Conservation (phyloP, 2,113 vertebrate genomes). For the Brienomyrus brachyistius region DNA sequence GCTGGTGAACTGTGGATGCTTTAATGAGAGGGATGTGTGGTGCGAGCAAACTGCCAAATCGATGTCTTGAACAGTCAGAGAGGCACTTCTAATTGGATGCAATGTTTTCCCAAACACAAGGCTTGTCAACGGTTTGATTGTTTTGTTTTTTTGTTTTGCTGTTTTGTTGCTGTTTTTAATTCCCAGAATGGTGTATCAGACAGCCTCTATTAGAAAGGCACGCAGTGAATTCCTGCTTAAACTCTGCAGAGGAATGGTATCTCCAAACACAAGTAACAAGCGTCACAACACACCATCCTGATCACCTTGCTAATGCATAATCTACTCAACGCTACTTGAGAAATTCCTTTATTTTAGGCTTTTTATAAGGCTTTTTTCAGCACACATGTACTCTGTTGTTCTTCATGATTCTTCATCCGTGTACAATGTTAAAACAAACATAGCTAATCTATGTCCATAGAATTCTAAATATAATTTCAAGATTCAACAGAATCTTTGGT, state of each 20-base stretch:
- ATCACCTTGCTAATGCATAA: background rate
- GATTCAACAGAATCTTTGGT: background rate
- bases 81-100: constrained; percentile 80
- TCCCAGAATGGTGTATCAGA: constrained; percentile 59
- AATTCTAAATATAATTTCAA: background rate
- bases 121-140: constrained; percentile 54
- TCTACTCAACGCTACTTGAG: background rate
- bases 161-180: constrained; percentile 29
- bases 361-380: background rate
- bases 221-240: constrained; percentile 55
- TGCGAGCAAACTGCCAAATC: constrained; percentile 73
- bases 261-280: background rate
- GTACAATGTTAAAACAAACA: background rate
- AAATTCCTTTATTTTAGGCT: background rate
- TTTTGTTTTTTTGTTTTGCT: constrained; percentile 50
- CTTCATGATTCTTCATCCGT: background rate
- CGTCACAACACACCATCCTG: background rate
- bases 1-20: constrained; percentile 83
- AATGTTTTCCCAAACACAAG: constrained; percentile 54
- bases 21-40: constrained; percentile 85
- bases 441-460: background rate
- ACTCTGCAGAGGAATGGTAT: constrained; percentile 44
- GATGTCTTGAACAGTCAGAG: constrained; percentile 76
- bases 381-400: background rate
- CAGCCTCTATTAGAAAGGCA: constrained; percentile 42